phyloP scores from a whole-genome alignment of 2,113 vertebrate genomes.

The Morone saxatilis region DNA sequence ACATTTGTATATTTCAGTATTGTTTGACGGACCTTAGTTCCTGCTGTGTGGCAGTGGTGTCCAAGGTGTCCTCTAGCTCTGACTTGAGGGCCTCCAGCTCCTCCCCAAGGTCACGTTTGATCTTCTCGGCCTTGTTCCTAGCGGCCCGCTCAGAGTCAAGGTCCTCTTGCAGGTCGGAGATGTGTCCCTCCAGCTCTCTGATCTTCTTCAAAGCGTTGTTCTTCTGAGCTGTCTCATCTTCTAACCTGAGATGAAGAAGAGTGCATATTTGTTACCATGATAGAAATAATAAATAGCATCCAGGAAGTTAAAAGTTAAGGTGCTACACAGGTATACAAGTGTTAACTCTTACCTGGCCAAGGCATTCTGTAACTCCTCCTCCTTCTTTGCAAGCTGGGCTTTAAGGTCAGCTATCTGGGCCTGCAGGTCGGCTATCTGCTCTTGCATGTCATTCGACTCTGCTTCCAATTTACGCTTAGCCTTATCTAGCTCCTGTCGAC shows the following conservation, averaged over 20 bases:
- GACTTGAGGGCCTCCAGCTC: slow-evolving; percentile 96
- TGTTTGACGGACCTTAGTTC: slow-evolving; percentile 88
- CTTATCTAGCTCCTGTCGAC: slow-evolving; percentile 95
- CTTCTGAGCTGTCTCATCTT: slow-evolving; percentile 92
- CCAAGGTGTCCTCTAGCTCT: slow-evolving; percentile 95
- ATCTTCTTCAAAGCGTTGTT: slow-evolving; percentile 95
- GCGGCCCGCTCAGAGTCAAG: slow-evolving; percentile 91
- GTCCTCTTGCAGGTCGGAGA: slow-evolving; percentile 96
- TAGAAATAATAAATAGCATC: not conserved
- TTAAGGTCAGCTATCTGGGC: slow-evolving; percentile 94
- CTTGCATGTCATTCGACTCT: slow-evolving; percentile 89
- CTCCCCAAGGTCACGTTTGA: slow-evolving; percentile 93
- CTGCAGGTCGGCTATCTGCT: slow-evolving; percentile 93
- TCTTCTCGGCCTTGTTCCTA: slow-evolving; percentile 94
- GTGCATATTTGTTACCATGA: not conserved
- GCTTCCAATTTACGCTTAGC: slow-evolving; percentile 95
- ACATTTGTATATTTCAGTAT: too few species aligned
- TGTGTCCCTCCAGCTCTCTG: slow-evolving; percentile 93
- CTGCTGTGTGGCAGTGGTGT: slow-evolving; percentile 95
- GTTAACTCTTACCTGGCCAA: slow-evolving; percentile 87
- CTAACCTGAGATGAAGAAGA: slow-evolving; percentile 83
- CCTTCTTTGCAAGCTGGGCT: slow-evolving; percentile 93
- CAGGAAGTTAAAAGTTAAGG: not conserved
- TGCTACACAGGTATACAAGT: not conserved
- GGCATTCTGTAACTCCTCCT: slow-evolving; percentile 93